A percentile compares a stretch with the other conserved stretches of the same genome.
These are phyloP conservation scores for Eidolon dupreanum DNA, from an alignment of 2,797 vertebrate genomes.

Conservation along the genomic window DNA sequence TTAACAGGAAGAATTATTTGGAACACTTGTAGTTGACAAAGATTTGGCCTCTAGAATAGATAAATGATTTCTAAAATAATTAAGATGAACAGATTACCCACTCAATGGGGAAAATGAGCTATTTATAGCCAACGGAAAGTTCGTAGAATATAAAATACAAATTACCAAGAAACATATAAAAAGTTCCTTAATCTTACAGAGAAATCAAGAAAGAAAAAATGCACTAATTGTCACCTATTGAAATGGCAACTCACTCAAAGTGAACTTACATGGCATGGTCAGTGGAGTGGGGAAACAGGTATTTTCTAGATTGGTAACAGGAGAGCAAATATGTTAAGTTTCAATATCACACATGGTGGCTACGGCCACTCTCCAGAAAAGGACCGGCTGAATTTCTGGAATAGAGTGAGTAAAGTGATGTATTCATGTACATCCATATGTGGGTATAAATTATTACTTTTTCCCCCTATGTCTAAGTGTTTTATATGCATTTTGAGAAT, in stretches of 20 bases:
- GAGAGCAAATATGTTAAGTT: not conserved
- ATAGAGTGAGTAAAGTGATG: not conserved
- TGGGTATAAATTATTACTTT: not conserved
- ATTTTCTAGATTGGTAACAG: not conserved
- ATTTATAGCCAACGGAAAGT: not conserved
- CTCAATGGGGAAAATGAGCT: not conserved
- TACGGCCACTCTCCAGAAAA: not conserved
- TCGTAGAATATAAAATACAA: not conserved
- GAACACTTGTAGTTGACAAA: not conserved
- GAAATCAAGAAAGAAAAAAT: not conserved
- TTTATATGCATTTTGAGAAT: not conserved
- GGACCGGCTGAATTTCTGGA: not conserved
- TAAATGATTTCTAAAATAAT: not conserved
- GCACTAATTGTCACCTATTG: not conserved
- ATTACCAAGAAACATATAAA: not conserved
- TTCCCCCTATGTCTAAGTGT: not conserved
- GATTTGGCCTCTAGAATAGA: not conserved
- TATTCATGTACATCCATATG: not conserved
- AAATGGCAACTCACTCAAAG: not conserved
- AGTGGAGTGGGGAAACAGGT: not conserved
- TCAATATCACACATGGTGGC: not conserved
- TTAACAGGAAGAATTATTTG: not conserved
- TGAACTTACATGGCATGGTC: not conserved
- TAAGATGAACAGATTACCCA: not conserved
- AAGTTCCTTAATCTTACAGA: not conserved